Evolutionary conservation across 2,888 invertebrate genomes (phyloP).

Genomic region (Habrosyne pyritoides): DNA sequence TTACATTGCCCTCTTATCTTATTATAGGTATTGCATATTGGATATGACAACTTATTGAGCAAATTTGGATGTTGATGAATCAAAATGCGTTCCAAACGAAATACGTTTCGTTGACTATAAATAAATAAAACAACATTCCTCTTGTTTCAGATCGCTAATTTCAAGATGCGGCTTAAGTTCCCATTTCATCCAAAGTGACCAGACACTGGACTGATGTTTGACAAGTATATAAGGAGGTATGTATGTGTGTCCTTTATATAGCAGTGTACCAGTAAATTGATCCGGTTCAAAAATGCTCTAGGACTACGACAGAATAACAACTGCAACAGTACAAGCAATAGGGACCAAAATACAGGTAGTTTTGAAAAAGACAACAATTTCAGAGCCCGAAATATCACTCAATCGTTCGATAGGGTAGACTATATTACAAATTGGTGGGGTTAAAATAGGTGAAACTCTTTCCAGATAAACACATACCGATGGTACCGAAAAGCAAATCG

Average conservation of each 20-base stretch:
- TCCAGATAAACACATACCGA: constrained; percentile 72
- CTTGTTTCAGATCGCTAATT: constrained; percentile 22
- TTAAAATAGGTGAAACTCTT: constrained; percentile 34
- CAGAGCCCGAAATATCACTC: no score
- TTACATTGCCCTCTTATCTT: background rate
- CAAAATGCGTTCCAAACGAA: no score
- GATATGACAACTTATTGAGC: no score
- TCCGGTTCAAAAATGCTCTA: no score
- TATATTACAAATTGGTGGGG: background rate
- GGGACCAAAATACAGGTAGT: background rate
- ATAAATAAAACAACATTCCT: background rate
- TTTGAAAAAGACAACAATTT: no score
- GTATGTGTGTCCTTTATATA: background rate
- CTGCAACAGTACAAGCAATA: background rate
- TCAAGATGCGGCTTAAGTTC: constrained; percentile 34
- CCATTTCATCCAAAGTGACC: constrained; percentile 20
- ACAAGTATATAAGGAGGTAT: constrained; percentile 40
- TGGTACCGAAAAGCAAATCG: constrained; percentile 64
- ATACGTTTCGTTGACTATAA: no score
- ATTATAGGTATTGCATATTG: background rate
- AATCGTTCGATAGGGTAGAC: background rate
- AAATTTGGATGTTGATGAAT: no score
- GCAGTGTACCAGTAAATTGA: background rate
- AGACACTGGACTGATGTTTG: constrained; percentile 31
- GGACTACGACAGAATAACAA: background rate